Percentiles rank a stretch among this genome's conserved stretches.
Conservation (phyloP, 2,888 invertebrate species). For the Caenorhabditis zanzibari region DNA sequence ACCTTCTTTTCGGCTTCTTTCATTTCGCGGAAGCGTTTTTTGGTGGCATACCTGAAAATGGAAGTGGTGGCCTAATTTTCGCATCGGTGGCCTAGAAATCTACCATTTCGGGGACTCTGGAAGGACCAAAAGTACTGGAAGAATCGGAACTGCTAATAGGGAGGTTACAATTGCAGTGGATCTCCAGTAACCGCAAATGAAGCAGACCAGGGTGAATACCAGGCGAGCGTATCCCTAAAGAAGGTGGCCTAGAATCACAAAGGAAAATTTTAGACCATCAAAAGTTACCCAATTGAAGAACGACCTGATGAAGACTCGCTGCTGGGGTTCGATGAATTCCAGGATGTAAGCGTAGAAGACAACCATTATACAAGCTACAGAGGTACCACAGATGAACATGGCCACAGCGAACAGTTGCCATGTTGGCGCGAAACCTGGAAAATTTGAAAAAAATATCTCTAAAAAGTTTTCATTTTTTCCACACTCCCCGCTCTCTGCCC, state of each 20-base stretch:
- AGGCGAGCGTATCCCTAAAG: slow-evolving; percentile 74
- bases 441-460: background rate
- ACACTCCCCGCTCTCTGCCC: background rate
- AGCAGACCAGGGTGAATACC: slow-evolving; percentile 73
- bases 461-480: background rate
- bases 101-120: slow-evolving; percentile 74
- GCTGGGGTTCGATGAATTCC: slow-evolving; percentile 71
- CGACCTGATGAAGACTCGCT: slow-evolving; percentile 70
- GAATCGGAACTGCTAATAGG: slow-evolving; percentile 60
- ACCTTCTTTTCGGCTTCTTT: slow-evolving; percentile 58
- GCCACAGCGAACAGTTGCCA: slow-evolving; percentile 70
- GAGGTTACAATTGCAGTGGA: slow-evolving; percentile 67
- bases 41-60: slow-evolving; percentile 39
- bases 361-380: slow-evolving; percentile 71
- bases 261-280: background rate
- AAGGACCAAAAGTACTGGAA: slow-evolving; percentile 62
- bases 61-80: slow-evolving; percentile 1
- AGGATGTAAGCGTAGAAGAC: slow-evolving; percentile 73
- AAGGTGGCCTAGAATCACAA: background rate
- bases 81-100: background rate
- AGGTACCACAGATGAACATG: slow-evolving; percentile 68
- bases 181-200: slow-evolving; percentile 68
- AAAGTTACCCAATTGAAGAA: slow-evolving; percentile 72
- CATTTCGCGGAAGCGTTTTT: slow-evolving; percentile 58
- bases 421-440: slow-evolving; percentile 69